Evolutionary conservation across 2,113 vertebrate species (phyloP).

Genomic region (Acrocephalus arundinaceus): DNA sequence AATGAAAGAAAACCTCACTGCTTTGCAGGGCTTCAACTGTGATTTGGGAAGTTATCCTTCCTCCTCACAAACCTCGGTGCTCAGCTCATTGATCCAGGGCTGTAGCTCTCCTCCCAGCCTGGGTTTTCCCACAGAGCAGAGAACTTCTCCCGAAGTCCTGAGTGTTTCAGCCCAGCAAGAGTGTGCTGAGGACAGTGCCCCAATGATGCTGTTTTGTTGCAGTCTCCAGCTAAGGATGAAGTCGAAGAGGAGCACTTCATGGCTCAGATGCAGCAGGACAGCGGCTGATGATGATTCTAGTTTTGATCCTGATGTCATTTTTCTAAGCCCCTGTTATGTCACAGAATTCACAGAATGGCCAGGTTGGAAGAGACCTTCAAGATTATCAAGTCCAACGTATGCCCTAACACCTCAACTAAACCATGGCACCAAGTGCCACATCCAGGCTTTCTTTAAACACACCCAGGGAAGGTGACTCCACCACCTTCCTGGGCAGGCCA

Average conservation of each 20-base stretch:
- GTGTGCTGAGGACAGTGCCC: background rate
- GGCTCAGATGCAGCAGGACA: background rate
- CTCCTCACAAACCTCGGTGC: background rate
- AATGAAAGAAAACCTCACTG: background rate
- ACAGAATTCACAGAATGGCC: no score
- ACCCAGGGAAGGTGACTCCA: no score
- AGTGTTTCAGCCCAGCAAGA: background rate
- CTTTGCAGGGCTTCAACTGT: background rate
- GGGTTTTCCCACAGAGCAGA: background rate
- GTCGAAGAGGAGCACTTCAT: background rate
- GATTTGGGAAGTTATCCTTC: background rate
- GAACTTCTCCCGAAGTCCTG: background rate
- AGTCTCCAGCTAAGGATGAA: background rate
- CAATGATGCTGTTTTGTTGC: fast-evolving
- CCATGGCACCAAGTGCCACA: no score
- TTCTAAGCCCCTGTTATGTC: background rate
- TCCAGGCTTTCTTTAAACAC: no score
- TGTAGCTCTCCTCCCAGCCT: background rate
- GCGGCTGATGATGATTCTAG: background rate
- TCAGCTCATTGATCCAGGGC: background rate
- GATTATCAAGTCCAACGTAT: no score
- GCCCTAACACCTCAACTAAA: no score
- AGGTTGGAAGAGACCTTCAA: no score
- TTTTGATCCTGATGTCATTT: background rate
- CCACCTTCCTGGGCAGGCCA: no score